Evolutionary conservation across 1,140 invertebrate genomes (phyloP).

Genomic region (Zaprionus taronus): DNA sequence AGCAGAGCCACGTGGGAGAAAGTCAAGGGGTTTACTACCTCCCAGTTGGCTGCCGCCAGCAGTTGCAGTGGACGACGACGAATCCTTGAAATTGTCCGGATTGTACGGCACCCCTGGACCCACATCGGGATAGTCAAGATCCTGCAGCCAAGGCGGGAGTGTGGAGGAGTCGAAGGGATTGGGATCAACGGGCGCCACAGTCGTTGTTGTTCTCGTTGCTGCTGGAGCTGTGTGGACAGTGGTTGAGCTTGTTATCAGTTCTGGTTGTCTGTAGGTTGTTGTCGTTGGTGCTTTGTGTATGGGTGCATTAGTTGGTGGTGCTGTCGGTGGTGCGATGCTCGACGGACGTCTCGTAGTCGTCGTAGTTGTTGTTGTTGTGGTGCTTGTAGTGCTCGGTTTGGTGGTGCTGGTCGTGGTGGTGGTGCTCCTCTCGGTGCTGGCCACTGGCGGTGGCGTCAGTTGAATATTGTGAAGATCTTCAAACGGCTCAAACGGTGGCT

Average conservation of each 20-base stretch:
- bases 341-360: constrained; percentile 60
- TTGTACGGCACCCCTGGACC: constrained; percentile 78
- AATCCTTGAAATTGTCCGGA: constrained; percentile 64
- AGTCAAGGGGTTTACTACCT: constrained; percentile 61
- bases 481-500: constrained; percentile 76
- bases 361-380: constrained; percentile 49
- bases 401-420: constrained; percentile 35
- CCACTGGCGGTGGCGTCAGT: constrained; percentile 58
- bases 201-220: constrained; percentile 26
- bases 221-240: constrained; percentile 54
- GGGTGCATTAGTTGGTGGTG: constrained; percentile 61
- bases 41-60: constrained; percentile 15
- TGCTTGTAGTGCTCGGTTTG: constrained; percentile 34
- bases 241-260: constrained; percentile 29
- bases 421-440: constrained; percentile 11
- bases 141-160: constrained; percentile 73
- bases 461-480: constrained; percentile 70
- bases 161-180: constrained; percentile 78
- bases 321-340: constrained; percentile 33
- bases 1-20: constrained; percentile 54
- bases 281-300: constrained; percentile 55
- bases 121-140: constrained; percentile 82
- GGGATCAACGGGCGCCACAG: constrained; percentile 37
- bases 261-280: constrained; percentile 17
- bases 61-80: background rate